Evolutionary conservation across 2,888 invertebrate species (phyloP), one percentile per base, ranked within the genome.

Genomic region (Macaria liturata): DNA sequence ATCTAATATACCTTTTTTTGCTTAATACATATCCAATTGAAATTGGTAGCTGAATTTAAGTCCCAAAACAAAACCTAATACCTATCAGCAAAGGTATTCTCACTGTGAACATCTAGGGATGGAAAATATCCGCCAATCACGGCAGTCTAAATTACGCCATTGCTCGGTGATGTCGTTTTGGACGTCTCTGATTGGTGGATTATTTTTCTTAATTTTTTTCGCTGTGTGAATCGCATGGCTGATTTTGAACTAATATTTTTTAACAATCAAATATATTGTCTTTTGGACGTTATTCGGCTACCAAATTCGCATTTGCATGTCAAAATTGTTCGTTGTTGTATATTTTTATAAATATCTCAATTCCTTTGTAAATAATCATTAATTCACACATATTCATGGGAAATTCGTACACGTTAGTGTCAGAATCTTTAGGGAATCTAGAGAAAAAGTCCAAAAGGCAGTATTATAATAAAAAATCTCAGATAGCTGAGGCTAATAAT

Each of bases 231-330:
- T 20, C 20, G 20, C 20, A 20, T 20, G 20, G 20, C 20, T 51
- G 50, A 60, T 58, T 57, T 61, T 58, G 46, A 59, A 54, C 57
- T 67, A 61, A 64, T 57, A 45, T n/a, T 8, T 62, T 48, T 57
- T 60, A 61, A 59, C 61, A 67, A 63, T 59, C 61, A 61, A 52
- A 65, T 75, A 84, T 89, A 86, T 81, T 78, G 89, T 86, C 88
- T 90, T 89, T 91, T 90, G 91, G 88, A 84, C 82, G 70, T 57
- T 79, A 86, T 88, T 88, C 81, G 80, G 88, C 91, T 91, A 88
- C 91, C 88, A 81, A 57, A 60, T 56, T 20, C 20, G 20, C 20
- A 20, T 20, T 20, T 60, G 61, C 61, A 56, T 32, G 37, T 42
- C 20, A 44, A 39, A 44, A 45, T 59, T 45, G 37, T 46, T 54